Percentiles rank a stretch among this genome's conserved stretches.
phyloP scores from a whole-genome alignment of 2,113 vertebrate species.

The Myotis yumanensis region DNA sequence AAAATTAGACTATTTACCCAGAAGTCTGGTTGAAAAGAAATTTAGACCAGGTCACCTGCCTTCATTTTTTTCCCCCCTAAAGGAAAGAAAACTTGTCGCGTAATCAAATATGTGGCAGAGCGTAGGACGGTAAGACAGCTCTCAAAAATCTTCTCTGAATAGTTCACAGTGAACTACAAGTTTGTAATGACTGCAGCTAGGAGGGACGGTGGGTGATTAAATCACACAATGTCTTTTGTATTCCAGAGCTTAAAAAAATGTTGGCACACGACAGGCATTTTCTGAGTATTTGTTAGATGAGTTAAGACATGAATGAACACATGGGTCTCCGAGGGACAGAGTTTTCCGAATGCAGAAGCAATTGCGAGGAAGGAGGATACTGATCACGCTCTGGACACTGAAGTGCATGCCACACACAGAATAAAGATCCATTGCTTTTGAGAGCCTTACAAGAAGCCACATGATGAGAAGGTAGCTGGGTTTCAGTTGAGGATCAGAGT shows the following conservation, averaged over 20 bases:
- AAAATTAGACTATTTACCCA: background rate
- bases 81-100: background rate
- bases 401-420: background rate
- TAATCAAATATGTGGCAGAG: background rate
- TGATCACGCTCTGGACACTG: no score
- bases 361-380: background rate
- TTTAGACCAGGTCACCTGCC: background rate
- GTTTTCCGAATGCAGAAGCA: background rate
- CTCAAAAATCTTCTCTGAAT: background rate
- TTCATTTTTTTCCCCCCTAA: background rate
- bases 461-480: background rate
- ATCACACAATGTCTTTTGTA: background rate
- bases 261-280: background rate
- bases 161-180: background rate
- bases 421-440: background rate
- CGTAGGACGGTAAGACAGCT: background rate
- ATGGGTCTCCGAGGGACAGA: background rate
- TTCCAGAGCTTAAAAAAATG: background rate
- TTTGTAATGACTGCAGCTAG: background rate
- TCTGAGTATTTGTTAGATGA: background rate
- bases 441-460: background rate
- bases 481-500: background rate
- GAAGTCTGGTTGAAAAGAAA: background rate
- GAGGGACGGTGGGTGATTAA: background rate
- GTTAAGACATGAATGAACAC: background rate